These are phyloP conservation scores for Ceratosolen solmsi DNA, from an alignment of 1,140 invertebrate genomes.

Conservation along the genomic window DNA sequence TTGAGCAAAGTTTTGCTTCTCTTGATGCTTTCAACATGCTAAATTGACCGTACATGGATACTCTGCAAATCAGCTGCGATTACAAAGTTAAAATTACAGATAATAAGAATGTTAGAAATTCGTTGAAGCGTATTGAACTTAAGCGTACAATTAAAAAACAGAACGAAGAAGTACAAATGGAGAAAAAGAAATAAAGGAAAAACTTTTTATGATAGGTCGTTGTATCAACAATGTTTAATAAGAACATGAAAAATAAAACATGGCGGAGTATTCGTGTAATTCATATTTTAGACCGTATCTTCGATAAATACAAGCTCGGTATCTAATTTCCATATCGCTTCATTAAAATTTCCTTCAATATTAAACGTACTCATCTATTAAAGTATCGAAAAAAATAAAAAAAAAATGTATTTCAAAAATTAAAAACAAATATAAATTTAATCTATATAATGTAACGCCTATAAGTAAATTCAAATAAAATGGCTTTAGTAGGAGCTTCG, in stretches of 20 bases:
- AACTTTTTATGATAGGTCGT: constrained; percentile 30
- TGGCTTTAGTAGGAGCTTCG: no score
- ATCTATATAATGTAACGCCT: no score
- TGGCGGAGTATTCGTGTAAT: neutral
- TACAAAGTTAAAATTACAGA: constrained; percentile 35
- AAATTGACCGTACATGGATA: constrained; percentile 35
- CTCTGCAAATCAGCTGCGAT: constrained; percentile 24
- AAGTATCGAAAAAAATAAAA: no score
- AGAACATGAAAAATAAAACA: neutral
- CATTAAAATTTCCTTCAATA: no score
- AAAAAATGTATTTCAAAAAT: no score
- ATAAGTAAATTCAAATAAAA: no score
- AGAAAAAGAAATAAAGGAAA: neutral
- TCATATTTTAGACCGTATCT: neutral
- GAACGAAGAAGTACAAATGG: neutral
- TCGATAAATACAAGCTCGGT: neutral
- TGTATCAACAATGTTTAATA: constrained; percentile 29
- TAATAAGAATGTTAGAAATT: constrained; percentile 1
- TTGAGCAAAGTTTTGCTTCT: no score
- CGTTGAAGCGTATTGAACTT: constrained; percentile 26
- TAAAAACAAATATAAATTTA: no score
- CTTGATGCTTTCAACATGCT: neutral
- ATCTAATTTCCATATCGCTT: neutral
- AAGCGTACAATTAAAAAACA: neutral
- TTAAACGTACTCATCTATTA: no score